A percentile compares a stretch with the other conserved stretches of the same genome.
phyloP scores from a whole-genome alignment of 2,888 invertebrate species.

The Zygogramma bicolorata region DNA sequence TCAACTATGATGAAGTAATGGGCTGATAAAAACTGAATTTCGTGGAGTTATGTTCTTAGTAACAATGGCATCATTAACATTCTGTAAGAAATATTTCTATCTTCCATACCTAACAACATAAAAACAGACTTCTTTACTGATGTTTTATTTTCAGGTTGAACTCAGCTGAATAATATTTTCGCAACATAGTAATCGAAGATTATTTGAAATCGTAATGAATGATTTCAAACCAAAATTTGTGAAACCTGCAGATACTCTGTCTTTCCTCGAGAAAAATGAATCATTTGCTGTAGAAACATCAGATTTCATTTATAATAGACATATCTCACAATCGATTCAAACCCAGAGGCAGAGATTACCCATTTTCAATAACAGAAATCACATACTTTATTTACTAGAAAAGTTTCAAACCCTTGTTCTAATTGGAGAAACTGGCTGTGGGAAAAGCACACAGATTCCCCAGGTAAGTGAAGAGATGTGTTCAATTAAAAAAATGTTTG shows the following conservation, averaged over 20 bases:
- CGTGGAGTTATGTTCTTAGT: too few species aligned
- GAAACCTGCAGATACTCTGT: conserved; percentile 63
- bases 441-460: conserved; percentile 96
- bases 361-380: conserved; percentile 86
- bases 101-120: too few species aligned
- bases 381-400: conserved; percentile 91
- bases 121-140: neutral
- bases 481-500: too few species aligned
- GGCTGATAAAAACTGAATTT: too few species aligned
- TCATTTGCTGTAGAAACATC: conserved; percentile 58
- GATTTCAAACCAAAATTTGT: conserved; percentile 65
- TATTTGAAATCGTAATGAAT: conserved; percentile 58
- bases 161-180: neutral
- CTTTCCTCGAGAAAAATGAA: conserved; percentile 64
- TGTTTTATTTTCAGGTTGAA: neutral
- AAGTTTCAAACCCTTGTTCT: conserved; percentile 89
- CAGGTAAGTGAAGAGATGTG: conserved; percentile 74
- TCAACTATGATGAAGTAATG: too few species aligned
- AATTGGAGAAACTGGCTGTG: conserved; percentile 95
- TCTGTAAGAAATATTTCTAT: too few species aligned
- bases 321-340: conserved; percentile 84
- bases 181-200: too few species aligned
- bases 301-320: conserved; percentile 85
- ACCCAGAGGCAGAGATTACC: conserved; percentile 89
- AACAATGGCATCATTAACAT: neutral